Evolutionary conservation across 1,140 invertebrate genomes (phyloP), one percentile per base, ranked within the genome.

Genomic region (Gonioctena quinquepunctata): DNA sequence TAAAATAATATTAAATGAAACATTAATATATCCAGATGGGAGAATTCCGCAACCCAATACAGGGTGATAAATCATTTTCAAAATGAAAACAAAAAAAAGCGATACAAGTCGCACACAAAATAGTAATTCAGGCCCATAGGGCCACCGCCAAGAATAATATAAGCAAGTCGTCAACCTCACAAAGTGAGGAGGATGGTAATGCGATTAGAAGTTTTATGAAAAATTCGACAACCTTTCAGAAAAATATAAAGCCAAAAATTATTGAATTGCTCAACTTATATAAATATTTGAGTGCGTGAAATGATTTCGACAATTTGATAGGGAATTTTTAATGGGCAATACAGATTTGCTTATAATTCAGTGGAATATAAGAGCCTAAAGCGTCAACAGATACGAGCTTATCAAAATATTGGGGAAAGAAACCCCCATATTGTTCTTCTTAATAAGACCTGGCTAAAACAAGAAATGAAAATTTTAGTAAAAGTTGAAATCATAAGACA

Each of bases 361-460:
- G 23, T 70, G 61, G 68, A 70, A 65, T 42, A 59, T 57, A 49
- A 8, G 28, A 18, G 28, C 21, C 19, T 13, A 57, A 4, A 27
- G 16, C 4, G 19, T n/a, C 13, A 71, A 66, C 28, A 62, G 25
- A 52, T 33, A 13, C 18, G 25, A 71, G 19, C 57, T 71, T 28
- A 71, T 52, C 1, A 54, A 6, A n/a, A 67, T 22, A 22, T 63
- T 61, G 16, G 22, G 26, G 54, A 54, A 63, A 13, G 28, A 28
- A 70, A 33, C 19, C 64, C 65, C 3, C 64, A 67, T 33, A 25
- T 71, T 16, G 54, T 71, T 21, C 22, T 67, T 25, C 6, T 70
- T 6, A 70, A 70, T 59, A 62, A 70, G 65, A 70, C 68, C n/a
- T 70, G 60, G 60, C 23, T 71, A 33, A 67, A 71, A 16, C 16